Evolutionary conservation across 2,797 vertebrate genomes (phyloP), one percentile per base, ranked within the genome.

Genomic region (Sebastolobus altivelis): DNA sequence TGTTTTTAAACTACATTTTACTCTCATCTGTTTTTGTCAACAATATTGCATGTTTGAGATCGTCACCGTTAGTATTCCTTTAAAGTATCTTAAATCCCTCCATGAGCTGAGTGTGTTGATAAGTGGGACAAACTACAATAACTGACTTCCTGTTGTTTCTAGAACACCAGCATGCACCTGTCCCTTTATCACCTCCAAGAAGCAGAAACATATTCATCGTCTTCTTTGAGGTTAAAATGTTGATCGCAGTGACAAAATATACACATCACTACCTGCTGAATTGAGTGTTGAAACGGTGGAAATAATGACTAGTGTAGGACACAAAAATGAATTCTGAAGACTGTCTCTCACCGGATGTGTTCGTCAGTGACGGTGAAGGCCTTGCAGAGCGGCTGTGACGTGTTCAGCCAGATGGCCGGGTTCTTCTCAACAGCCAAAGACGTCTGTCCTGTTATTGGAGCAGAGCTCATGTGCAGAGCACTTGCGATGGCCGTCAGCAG

Each of bases 351-450:
- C 98, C 97, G 92, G 82, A 99, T 99, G 84, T 98, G 97, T 11
- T 99, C 96, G 12, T 99, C 98, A 0, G 97, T 99, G 82, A 99
- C 94, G 0, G 97, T 96, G 87, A 99, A 99, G 67, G 97, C 96
- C 89, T 96, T 97, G 93, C 97, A 99, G 67, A 97, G 97, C 0
- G 98, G 97, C 33, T 99, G 97, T 1, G 95, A 94, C 1, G 96
- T 96, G 89, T 99, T 99, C 3, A 99, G 95, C 97, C 97, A 99
- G 29, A 99, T 94, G 1, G 97, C 95, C 0, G 98, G 98, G 93
- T 98, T 99, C 94, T 98, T 99, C 91, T 99, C 98, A 0, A 97
- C 97, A 0, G 97, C 97, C 0, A 94, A 91, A 0, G 97, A 97
- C 33, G 96, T 95, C 86, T 99, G 98, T 8, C 98, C 97, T 0